Evolutionary conservation across 2,888 invertebrate genomes (phyloP).

Genomic region (Hydrotaea cyrtoneurina): DNA sequence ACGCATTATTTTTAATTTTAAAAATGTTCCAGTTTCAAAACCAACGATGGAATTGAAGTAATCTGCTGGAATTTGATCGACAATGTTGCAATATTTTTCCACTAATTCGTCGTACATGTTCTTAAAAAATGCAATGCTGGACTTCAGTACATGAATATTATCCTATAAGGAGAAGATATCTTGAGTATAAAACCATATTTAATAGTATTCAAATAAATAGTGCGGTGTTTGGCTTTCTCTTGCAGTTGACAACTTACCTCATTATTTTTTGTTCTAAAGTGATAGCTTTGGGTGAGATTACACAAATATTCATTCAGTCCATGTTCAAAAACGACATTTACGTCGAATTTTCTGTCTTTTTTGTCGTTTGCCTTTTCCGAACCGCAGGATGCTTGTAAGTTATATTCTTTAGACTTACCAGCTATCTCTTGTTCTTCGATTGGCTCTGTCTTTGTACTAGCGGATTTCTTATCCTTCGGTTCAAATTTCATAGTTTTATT

Average conservation of each 20-base stretch:
- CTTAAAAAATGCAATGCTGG: constrained; percentile 78
- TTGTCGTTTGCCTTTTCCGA: neutral
- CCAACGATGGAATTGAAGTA: constrained; percentile 84
- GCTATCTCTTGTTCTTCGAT: neutral
- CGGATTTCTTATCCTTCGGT: no score
- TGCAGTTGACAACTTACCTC: no score
- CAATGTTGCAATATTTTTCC: constrained; percentile 84
- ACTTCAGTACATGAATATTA: constrained; percentile 70
- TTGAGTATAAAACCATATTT: neutral
- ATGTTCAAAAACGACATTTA: constrained; percentile 75
- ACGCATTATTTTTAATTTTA: constrained; percentile 83
- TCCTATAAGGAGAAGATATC: constrained; percentile 63
- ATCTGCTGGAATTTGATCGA: constrained; percentile 85
- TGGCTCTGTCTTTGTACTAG: no score
- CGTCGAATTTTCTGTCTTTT: constrained; percentile 64
- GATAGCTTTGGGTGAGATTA: constrained; percentile 74
- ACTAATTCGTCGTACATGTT: constrained; percentile 83
- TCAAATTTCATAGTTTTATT: no score
- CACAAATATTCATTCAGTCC: constrained; percentile 74
- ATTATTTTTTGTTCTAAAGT: constrained; percentile 71
- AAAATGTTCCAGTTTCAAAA: constrained; percentile 83
- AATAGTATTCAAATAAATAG: neutral
- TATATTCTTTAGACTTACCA: neutral
- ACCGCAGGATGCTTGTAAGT: neutral
- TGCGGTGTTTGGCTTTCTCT: no score